Conservation (phyloP, 2,888 invertebrate species). For the Acrobasis suavella region DNA sequence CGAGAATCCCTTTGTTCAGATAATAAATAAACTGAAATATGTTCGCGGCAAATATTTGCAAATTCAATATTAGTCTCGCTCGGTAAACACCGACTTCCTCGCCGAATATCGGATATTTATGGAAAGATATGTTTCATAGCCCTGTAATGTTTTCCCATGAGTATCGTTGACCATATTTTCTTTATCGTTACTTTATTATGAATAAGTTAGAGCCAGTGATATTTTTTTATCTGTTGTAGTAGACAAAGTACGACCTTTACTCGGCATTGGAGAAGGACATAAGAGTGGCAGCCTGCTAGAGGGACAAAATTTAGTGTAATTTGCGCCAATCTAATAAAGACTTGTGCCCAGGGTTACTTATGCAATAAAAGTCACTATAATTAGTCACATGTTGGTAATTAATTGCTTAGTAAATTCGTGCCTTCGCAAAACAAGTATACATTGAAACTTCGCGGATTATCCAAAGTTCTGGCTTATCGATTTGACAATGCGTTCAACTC, state of each 20-base stretch:
- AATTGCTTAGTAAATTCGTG: too few species aligned
- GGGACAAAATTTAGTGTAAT: too few species aligned
- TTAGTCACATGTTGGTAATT: too few species aligned
- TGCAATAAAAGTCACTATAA: too few species aligned
- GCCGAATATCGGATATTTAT: conserved; percentile 14
- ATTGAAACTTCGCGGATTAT: neutral
- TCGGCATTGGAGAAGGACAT: too few species aligned
- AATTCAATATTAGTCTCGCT: conserved; percentile 19
- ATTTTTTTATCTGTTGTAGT: too few species aligned
- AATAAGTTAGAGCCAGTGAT: too few species aligned
- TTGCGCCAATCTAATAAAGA: too few species aligned
- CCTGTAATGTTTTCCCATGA: neutral
- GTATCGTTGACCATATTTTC: neutral
- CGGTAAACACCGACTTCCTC: conserved; percentile 2
- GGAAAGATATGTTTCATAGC: conserved; percentile 12
- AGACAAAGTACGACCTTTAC: too few species aligned
- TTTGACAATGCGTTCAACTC: neutral
- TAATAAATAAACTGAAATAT: conserved; percentile 4
- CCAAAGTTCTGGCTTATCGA: neutral
- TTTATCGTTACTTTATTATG: neutral
- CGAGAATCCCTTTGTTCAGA: conserved; percentile 10
- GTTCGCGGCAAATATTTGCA: conserved; percentile 15
- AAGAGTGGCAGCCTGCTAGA: too few species aligned
- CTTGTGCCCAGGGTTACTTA: too few species aligned
- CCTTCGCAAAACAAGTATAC: too few species aligned